phyloP scores from a whole-genome alignment of 2,888 invertebrate species.

The Machimus rusticus region DNA sequence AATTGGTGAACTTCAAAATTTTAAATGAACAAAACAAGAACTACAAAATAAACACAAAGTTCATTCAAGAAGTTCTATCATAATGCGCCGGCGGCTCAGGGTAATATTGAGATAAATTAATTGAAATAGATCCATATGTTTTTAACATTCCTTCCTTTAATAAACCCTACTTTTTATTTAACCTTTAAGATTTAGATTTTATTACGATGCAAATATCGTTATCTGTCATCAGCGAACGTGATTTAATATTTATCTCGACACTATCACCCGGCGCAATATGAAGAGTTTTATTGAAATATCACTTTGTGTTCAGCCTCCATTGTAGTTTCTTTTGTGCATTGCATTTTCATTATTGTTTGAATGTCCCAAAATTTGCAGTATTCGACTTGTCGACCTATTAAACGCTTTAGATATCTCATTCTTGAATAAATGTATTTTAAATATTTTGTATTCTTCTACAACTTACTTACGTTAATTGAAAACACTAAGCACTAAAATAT shows the following conservation, averaged over 20 bases:
- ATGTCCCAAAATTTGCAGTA: constrained; percentile 5
- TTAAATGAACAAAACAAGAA: constrained; percentile 6
- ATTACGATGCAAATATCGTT: not conserved
- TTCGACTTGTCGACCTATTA: not conserved
- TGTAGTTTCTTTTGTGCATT: constrained; percentile 11
- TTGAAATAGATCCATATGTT: not conserved
- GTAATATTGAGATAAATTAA: not conserved
- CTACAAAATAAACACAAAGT: constrained; percentile 20
- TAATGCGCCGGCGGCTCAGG: constrained; percentile 25
- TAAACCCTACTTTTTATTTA: not conserved
- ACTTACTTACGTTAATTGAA: not conserved
- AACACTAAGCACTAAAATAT: not conserved
- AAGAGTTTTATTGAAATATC: not conserved
- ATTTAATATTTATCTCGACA: not conserved
- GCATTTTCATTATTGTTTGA: not conserved
- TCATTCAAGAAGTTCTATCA: not conserved
- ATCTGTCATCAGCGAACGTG: too few species aligned
- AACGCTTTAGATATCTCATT: not conserved
- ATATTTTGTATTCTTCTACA: not conserved
- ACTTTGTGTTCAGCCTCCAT: constrained; percentile 31
- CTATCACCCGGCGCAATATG: constrained; percentile 12
- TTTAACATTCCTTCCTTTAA: not conserved
- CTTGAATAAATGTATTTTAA: constrained; percentile 35
- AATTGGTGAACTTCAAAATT: not conserved
- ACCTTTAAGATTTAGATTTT: not conserved